Evolutionary conservation across 2,113 vertebrate species (phyloP), one percentile per base, ranked within the genome.

Genomic region (Sapayoa aenigma): DNA sequence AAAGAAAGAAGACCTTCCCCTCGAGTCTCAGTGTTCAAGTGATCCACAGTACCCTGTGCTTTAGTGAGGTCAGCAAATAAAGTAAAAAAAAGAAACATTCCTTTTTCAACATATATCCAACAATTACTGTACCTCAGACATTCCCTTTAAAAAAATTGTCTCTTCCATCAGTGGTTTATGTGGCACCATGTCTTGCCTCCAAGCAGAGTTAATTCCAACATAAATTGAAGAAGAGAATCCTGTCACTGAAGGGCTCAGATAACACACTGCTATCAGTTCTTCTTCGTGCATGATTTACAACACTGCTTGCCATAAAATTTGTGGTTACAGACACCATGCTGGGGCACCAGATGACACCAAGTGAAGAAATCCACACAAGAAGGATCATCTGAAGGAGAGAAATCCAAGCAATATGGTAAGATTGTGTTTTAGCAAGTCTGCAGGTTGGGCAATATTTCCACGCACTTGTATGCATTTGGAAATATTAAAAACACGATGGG

Each of bases 251-350:
- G 67, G 25, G 33, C n/a, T 78, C 82, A 49, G 67, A 23, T 87
- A 53, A 90, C 66, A 25, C 2, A 0, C 56, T 25, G 60, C 91
- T 97, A 96, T 88, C 98, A 98, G 95, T 98, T 98, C 94, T 98
- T 99, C 95, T 97, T 97, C 2, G 98, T 98, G 87, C 99, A 99
- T 17, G 99, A 99, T 93, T 98, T 99, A 97, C 99, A 99, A 56
- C 99, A 99, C 83, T 99, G 99, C 76, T 99, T 98, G 76, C 99
- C 99, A 1, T 99, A 99, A 96, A 99, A 99, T 89, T 99, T 99
- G 98, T 99, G 99, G 96, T 99, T 99, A 84, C 99, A 99, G 87
- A 99, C 98, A 4, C 99, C 98, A 2, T 99, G 99, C 89, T 99
- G 99, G 46, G 99, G 99, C 42, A 99, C 99, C 90, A 99, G 96